These are phyloP conservation scores for Ostrea edulis DNA, from an alignment of 1,140 invertebrate genomes.

Conservation along the genomic window DNA sequence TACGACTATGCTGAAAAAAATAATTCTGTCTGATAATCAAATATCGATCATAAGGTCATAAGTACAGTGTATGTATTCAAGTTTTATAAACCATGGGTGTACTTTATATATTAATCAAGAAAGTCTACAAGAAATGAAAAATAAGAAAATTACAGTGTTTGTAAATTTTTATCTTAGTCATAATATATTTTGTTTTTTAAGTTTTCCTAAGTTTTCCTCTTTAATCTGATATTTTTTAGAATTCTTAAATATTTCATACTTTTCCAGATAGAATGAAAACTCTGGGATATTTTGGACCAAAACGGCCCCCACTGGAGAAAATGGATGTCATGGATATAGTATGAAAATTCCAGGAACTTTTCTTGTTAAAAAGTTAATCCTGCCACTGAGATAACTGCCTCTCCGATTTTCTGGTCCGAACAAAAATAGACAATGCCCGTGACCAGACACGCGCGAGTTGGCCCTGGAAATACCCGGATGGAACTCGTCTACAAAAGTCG, in stretches of 20 bases:
- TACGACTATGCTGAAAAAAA: too few relatives aligned
- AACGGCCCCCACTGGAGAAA: slow-evolving; percentile 13
- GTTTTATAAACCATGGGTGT: too few relatives aligned
- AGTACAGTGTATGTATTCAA: too few relatives aligned
- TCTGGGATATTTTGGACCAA: slow-evolving; percentile 28
- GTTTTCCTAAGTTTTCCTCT: too few relatives aligned
- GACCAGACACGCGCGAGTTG: neutral
- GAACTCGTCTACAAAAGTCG: neutral
- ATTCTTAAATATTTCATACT: neutral
- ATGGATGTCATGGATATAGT: slow-evolving; percentile 32
- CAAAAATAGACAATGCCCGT: neutral
- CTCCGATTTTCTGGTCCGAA: neutral
- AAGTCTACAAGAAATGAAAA: too few relatives aligned
- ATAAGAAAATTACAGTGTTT: too few relatives aligned
- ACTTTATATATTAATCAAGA: too few relatives aligned
- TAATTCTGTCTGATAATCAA: too few relatives aligned
- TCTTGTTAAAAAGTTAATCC: neutral
- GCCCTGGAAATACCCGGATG: neutral
- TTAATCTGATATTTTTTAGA: too few relatives aligned
- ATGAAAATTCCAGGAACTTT: neutral
- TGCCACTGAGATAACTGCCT: neutral
- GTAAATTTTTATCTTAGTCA: too few relatives aligned
- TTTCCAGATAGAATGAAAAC: slow-evolving; percentile 35
- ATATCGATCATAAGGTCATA: too few relatives aligned
- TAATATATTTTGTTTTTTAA: too few relatives aligned